A percentile compares a stretch with the other conserved stretches of the same genome.
phyloP scores from a whole-genome alignment of 2,113 vertebrate species.

The Lathamus discolor region DNA sequence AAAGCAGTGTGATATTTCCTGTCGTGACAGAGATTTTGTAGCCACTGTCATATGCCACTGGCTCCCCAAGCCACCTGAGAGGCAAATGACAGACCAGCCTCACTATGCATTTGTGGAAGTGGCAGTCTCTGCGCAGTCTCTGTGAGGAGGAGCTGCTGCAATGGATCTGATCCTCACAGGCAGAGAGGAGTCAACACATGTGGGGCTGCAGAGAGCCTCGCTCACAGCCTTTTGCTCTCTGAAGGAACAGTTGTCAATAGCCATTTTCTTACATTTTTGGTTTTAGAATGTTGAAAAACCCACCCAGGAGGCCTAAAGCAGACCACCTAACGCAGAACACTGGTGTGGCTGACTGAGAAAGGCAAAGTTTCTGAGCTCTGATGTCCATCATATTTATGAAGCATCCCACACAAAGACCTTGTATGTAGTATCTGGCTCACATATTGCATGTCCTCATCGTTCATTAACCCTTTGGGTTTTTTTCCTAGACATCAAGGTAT shows the following conservation, averaged over 20 bases:
- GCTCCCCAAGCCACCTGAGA: background rate
- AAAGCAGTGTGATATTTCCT: background rate
- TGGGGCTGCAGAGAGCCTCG: rapidly evolving
- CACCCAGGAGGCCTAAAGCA: background rate
- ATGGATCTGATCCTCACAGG: background rate
- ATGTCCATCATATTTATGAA: background rate
- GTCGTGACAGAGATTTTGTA: background rate
- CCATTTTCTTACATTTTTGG: background rate
- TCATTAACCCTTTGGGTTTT: background rate
- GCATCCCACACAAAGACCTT: background rate
- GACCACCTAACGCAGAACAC: background rate
- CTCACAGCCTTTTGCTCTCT: background rate
- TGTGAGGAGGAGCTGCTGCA: background rate
- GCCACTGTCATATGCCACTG: background rate
- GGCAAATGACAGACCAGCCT: background rate
- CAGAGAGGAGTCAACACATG: background rate
- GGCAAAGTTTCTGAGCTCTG: background rate
- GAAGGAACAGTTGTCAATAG: background rate
- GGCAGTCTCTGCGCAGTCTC: background rate
- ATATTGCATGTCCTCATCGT: background rate
- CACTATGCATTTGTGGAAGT: background rate
- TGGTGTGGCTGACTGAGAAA: background rate
- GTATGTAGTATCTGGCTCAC: background rate
- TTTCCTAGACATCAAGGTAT: background rate
- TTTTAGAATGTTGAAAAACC: background rate